Evolutionary conservation across 2,113 vertebrate species (phyloP).

Genomic region (Heptranchias perlo): DNA sequence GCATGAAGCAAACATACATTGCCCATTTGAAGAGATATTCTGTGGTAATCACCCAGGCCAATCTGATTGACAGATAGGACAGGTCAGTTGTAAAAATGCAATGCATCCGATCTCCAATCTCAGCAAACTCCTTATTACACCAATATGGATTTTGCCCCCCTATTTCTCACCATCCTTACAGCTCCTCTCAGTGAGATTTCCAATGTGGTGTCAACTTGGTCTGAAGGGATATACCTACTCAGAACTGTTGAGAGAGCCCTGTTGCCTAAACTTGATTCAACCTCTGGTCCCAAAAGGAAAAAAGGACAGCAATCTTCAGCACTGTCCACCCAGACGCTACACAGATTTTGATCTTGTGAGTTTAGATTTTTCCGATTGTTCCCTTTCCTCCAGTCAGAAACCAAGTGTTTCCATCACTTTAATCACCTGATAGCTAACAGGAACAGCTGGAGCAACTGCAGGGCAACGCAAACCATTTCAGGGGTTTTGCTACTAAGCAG

Average conservation of each 20-base stretch:
- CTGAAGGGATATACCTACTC: not conserved
- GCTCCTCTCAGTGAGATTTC: not conserved
- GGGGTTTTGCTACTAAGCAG: not conserved
- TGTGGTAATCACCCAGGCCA: not conserved
- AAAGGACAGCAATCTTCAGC: not conserved
- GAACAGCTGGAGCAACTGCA: not conserved
- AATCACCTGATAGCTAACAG: not conserved
- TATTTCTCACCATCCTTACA: not conserved
- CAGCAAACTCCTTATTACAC: not conserved
- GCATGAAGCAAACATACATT: constrained; percentile 1
- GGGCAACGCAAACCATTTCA: not conserved
- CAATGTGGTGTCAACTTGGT: not conserved
- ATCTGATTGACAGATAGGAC: not conserved
- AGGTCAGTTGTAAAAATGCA: not conserved
- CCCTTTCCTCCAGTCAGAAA: not conserved
- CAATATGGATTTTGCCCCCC: too few species aligned
- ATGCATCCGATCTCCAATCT: not conserved
- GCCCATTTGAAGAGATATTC: constrained; percentile 32
- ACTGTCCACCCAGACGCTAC: not conserved
- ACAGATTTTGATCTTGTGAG: not conserved
- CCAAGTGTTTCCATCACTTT: not conserved
- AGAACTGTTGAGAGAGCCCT: not conserved
- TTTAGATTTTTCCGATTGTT: not conserved
- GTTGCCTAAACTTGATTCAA: not conserved
- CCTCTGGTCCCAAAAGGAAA: not conserved